Base-by-base conservation (phyloP, 2,797 vertebrate species). In the Acanthornis magna region DNA sequence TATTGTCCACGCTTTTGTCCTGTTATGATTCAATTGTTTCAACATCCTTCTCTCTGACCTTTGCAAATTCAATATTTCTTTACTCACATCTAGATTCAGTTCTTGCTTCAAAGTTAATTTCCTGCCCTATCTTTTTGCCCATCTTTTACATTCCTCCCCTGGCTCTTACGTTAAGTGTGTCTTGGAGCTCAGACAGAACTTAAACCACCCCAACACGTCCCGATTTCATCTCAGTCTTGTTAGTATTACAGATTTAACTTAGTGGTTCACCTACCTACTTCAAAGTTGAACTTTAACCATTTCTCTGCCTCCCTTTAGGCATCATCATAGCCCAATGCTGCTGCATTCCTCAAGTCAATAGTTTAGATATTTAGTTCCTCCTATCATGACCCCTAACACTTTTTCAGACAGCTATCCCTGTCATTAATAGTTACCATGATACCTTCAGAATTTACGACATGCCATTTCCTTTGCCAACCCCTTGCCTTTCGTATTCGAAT, bases 21-120 rank as follows among this genome's bases (percentile, higher is more conserved):
- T 86, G 12, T 74, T 85, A n/a, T 86, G 61, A 91, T 90, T 91
- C 83, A 85, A 7, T 85, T 90, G 61, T 85, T 94, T 20, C 26
- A 88, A 81, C 34, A 72, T 86, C 45, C 57, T 88, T 91, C 61
- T 79, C 34, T 89, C 42, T 91, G 92, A 96, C 85, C 90, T 96
- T 91, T 91, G 42, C 21, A 83, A 94, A 94, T 93, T 90, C 65
- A 85, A 54, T 93, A 86, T 80, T 93, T 63, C 32, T 90, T 85
- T 77, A 67, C 57, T 83, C n/a, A 81, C n/a, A 70, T 75, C 47
- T 92, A 77, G 63, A 58, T 71, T 88, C n/a, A 38, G 48, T 76
- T 93, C 68, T 91, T 89, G 19, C 57, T 88, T 91, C 85, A 77
- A 42, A 89, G 65, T 62, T 91, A 50, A 93, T 94, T 85, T 88